phyloP scores from a whole-genome alignment of 2,888 invertebrate genomes.

The Spodoptera littoralis region DNA sequence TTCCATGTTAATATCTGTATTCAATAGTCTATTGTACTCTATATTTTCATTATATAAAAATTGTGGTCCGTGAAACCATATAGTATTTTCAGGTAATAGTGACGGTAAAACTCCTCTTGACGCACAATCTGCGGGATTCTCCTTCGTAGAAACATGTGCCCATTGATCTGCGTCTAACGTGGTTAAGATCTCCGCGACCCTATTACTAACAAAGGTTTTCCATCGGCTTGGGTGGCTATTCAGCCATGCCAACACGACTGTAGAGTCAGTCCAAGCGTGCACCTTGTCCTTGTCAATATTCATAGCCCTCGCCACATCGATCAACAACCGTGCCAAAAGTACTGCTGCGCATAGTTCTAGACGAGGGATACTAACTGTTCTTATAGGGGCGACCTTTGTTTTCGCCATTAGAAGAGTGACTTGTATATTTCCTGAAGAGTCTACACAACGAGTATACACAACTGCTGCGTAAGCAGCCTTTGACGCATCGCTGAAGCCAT shows the following conservation, averaged over 20 bases:
- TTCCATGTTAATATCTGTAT: conserved; percentile 8
- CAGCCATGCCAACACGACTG: conserved; percentile 9
- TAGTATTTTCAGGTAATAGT: not conserved
- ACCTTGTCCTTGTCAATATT: conserved; percentile 11
- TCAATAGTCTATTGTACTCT: conserved; percentile 5
- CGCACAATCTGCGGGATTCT: not conserved
- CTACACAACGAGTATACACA: conserved; percentile 1
- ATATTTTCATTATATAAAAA: conserved; percentile 9
- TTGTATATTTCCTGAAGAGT: not conserved
- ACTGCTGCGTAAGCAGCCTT: not conserved
- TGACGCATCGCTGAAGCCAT: conserved; percentile 8
- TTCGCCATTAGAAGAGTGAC: not conserved
- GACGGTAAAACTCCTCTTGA: conserved; percentile 6
- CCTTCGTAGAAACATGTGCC: not conserved
- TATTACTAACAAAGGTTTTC: conserved; percentile 6
- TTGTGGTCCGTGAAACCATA: conserved; percentile 5
- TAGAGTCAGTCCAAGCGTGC: conserved; percentile 9
- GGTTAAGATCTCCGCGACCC: conserved; percentile 8
- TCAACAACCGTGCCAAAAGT: conserved; percentile 8
- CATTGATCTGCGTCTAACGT: conserved; percentile 8
- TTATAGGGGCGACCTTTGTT: too few relatives aligned
- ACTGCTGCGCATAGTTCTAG: conserved; percentile 12
- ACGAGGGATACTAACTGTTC: too few relatives aligned
- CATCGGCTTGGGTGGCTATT: conserved; percentile 13
- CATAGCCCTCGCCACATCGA: conserved; percentile 8